These are phyloP conservation scores for Ischnus inquisitorius DNA, from an alignment of 2,888 invertebrate genomes.

Conservation along the genomic window DNA sequence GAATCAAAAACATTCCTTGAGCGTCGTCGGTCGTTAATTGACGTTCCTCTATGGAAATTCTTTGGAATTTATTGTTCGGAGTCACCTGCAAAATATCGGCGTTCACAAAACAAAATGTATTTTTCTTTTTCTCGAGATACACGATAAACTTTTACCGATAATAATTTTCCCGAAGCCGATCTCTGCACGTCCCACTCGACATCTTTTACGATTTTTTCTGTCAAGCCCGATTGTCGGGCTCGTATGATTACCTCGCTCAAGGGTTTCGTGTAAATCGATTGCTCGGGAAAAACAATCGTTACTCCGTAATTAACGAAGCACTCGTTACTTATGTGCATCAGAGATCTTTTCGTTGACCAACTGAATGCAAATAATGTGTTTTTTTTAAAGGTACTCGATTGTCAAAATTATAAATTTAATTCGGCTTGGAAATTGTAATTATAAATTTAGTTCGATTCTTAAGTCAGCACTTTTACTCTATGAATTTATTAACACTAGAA, in stretches of 20 bases:
- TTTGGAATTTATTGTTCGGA: conserved; percentile 81
- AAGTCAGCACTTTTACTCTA: too few species aligned
- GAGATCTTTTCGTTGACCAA: conserved; percentile 87
- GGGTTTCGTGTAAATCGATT: conserved; percentile 89
- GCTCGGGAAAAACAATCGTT: conserved; percentile 88
- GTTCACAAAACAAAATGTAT: too few species aligned
- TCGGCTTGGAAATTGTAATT: too few species aligned
- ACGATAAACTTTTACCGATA: conserved; percentile 86
- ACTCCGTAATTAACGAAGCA: conserved; percentile 92
- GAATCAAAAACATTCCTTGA: conserved; percentile 93
- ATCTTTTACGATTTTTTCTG: conserved; percentile 89
- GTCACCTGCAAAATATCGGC: conserved; percentile 84
- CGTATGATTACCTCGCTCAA: conserved; percentile 88
- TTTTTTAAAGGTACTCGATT: too few species aligned
- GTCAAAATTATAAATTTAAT: too few species aligned
- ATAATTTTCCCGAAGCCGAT: conserved; percentile 87
- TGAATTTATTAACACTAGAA: too few species aligned
- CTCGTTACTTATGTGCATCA: conserved; percentile 91
- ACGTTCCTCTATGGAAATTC: conserved; percentile 88
- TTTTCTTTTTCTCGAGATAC: background rate
- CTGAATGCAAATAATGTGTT: conserved; percentile 65
- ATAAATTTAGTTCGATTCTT: too few species aligned
- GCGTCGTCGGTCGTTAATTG: conserved; percentile 92
- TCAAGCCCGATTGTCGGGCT: conserved; percentile 89
- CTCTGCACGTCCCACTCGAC: conserved; percentile 91